Conservation (phyloP, 2,113 vertebrate species). For the Probosciger aterrimus region DNA sequence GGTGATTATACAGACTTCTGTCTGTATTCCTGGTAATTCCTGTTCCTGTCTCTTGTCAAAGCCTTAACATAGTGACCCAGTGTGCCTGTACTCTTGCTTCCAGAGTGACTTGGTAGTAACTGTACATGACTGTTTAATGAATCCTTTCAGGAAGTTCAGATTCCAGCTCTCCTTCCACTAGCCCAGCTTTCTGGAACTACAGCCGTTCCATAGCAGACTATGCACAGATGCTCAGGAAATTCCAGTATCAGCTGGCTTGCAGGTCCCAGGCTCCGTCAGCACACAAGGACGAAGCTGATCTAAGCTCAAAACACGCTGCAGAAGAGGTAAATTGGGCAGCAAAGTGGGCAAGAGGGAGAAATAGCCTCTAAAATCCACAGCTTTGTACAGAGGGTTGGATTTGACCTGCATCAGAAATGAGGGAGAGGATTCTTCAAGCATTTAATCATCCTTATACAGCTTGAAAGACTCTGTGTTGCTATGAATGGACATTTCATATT, state of each 20-base stretch:
- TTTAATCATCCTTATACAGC: background rate
- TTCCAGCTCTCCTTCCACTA: constrained; percentile 84
- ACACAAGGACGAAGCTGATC: constrained; percentile 92
- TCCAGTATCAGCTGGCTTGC: constrained; percentile 92
- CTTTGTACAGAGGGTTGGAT: background rate
- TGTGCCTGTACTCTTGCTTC: background rate
- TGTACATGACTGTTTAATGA: rapidly evolving
- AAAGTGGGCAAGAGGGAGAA: background rate
- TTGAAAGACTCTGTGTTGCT: background rate
- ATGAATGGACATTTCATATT: background rate
- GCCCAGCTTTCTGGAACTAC: constrained; percentile 95
- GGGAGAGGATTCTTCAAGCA: background rate
- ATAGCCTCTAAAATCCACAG: rapidly evolving
- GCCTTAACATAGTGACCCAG: rapidly evolving
- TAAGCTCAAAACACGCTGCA: constrained; percentile 93
- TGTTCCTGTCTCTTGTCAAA: background rate
- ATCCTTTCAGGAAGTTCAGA: constrained; percentile 84
- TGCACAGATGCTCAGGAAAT: constrained; percentile 90
- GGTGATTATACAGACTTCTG: background rate
- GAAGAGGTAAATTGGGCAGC: constrained; percentile 82
- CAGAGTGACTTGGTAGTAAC: background rate
- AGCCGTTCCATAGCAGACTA: constrained; percentile 88
- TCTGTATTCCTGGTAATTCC: rapidly evolving
- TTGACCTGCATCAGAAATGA: background rate
- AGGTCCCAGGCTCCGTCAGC: constrained; percentile 91